Base-by-base conservation (phyloP, 2,113 vertebrate species). In the Festucalex cinctus region DNA sequence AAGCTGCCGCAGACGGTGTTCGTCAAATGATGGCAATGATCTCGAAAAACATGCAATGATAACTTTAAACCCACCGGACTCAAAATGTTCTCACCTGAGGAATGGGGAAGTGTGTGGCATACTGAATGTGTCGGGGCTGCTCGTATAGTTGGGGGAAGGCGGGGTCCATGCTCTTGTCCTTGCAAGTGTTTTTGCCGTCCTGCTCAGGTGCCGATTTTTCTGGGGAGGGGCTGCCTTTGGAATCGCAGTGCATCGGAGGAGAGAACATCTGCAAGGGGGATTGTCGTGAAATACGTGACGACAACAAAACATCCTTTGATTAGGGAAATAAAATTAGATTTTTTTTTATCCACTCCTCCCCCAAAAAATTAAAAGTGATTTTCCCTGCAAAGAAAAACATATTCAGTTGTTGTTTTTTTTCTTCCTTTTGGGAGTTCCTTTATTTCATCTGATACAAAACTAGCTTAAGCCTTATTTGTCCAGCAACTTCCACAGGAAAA, bases 101-200 rank as follows among this genome's bases (percentile, higher is more conserved):
- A 78, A 99, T 99, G n/a, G 97, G 97, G 78, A 99, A 99, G 88
- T 99, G 97, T 0, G 96, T 98, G 80, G 97, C 95, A 63, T 98
- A 99, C 86, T 99, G 97, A 81, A 99, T 98, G 69, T 99, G 97
- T 14, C 97, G 92, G 0, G 96, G 95, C 75, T 98, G 97, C 68
- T 99, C 97, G 5, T 98, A 98, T 63, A 98, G 90, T n/a, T 95
- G 91, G 7, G 96, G 95, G 37, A 98, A 93, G 61, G 93, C 93
- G 0, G 95, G 94, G 77, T 98, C 96, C 43, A 93, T 85, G 65
- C 81, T 87, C 77, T 95, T 99, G 80, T 95, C 94, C 88, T 96
- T 96, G 72, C 83, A 83, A 61, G 85, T 77, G 56, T 86, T 83
- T 79, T 97, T 98, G 66, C 81, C 83, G 49, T 98, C 95, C 83